A percentile compares a stretch with the other conserved stretches of the same genome.
Conservation (phyloP, 2,888 invertebrate genomes). For the Acleris literana region DNA sequence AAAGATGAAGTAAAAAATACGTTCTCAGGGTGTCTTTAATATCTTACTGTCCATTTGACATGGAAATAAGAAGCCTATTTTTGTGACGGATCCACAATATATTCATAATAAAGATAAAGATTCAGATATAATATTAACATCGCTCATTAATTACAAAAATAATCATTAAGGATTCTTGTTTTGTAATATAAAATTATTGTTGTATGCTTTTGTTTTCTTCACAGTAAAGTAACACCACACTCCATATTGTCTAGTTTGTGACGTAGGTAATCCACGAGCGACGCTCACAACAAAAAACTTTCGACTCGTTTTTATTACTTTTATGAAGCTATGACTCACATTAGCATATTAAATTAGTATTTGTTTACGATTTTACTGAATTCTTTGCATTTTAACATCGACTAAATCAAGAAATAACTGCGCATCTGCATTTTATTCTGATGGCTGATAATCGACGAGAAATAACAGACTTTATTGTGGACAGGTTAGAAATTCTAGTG, state of each 20-base stretch:
- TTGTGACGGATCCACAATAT: neutral
- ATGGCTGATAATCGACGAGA: neutral
- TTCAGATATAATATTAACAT: too few relatives aligned
- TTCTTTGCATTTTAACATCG: conserved; percentile 39
- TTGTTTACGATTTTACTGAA: conserved; percentile 49
- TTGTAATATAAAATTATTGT: too few relatives aligned
- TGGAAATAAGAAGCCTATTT: neutral
- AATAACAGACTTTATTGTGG: conserved; percentile 2
- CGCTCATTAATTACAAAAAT: too few relatives aligned
- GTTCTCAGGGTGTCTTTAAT: conserved; percentile 4
- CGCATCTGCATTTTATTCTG: conserved; percentile 29
- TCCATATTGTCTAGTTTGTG: neutral
- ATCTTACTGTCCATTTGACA: neutral
- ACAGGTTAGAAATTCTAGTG: conserved; percentile 14
- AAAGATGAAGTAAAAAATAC: conserved; percentile 57
- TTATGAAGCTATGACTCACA: conserved; percentile 62
- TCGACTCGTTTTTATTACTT: conserved; percentile 53
- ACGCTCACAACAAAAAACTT: conserved; percentile 19
- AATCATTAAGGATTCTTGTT: too few relatives aligned
- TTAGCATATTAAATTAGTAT: conserved; percentile 64
- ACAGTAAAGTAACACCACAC: too few relatives aligned
- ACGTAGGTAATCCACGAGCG: neutral
- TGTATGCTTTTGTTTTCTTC: too few relatives aligned
- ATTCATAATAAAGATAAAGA: neutral
- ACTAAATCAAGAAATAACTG: conserved; percentile 28